Percentiles rank a stretch among this genome's conserved stretches.
Evolutionary conservation across 2,113 vertebrate genomes (phyloP).

Genomic region (Oceanites oceanicus): DNA sequence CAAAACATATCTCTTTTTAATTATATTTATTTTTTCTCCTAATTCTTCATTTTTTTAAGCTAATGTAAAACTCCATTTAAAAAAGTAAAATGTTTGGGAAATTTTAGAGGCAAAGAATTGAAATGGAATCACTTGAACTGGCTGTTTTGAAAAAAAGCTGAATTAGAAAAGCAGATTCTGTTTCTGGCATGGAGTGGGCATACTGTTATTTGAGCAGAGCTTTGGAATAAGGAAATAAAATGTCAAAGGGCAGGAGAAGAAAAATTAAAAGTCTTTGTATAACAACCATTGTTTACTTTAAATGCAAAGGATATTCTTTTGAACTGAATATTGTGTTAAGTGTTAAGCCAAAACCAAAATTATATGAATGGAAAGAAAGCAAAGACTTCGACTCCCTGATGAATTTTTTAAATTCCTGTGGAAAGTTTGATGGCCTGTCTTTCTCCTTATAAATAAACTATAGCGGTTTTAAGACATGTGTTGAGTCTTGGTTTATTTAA

Average conservation of each 20-base stretch:
- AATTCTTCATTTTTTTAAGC: not conserved
- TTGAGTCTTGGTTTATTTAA: slow-evolving; percentile 78
- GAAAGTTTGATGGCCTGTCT: slow-evolving; percentile 78
- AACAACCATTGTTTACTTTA: slow-evolving; percentile 74
- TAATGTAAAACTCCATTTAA: slow-evolving; percentile 36
- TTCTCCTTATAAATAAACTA: slow-evolving; percentile 79
- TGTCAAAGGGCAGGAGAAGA: slow-evolving; percentile 50
- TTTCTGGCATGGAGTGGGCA: not conserved
- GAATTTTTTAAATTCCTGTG: slow-evolving; percentile 85
- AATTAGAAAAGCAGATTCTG: slow-evolving; percentile 41
- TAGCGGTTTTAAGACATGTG: slow-evolving; percentile 73
- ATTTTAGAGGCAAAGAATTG: slow-evolving; percentile 37
- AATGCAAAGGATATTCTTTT: slow-evolving; percentile 77
- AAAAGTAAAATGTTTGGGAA: slow-evolving; percentile 38
- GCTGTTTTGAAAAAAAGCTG: slow-evolving; percentile 30
- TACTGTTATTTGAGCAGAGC: slow-evolving; percentile 22
- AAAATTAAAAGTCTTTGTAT: slow-evolving; percentile 68
- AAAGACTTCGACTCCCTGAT: slow-evolving; percentile 76
- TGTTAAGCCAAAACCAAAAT: slow-evolving; percentile 85
- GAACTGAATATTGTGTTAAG: slow-evolving; percentile 79
- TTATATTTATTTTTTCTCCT: slow-evolving; percentile 23
- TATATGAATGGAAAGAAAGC: slow-evolving; percentile 86
- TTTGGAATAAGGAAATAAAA: slow-evolving; percentile 49
- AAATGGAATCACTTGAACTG: slow-evolving; percentile 25
- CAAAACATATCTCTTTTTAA: slow-evolving; percentile 19